phyloP scores from a whole-genome alignment of 2,888 invertebrate genomes.

The Euplexia lucipara region DNA sequence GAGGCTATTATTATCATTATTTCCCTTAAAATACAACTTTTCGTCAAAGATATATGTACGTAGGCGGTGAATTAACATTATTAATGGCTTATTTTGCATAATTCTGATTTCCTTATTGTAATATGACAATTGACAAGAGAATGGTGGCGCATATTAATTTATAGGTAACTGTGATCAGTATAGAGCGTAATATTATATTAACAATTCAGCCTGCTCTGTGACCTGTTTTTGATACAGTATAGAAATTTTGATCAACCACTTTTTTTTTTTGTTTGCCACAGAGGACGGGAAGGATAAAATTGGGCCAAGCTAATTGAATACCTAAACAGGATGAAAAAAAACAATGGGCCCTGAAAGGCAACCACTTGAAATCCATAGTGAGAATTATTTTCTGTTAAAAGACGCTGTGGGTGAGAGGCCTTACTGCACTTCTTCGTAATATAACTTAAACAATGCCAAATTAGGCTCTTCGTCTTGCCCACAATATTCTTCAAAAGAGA shows the following conservation, averaged over 20 bases:
- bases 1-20: background rate
- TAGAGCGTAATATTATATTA: background rate
- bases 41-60: slow-evolving; percentile 17
- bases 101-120: slow-evolving; percentile 42
- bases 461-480: too few relatives aligned
- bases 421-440: too few relatives aligned
- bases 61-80: slow-evolving; percentile 16
- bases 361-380: too few relatives aligned
- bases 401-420: too few relatives aligned
- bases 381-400: too few relatives aligned
- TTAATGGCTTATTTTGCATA: slow-evolving; percentile 38
- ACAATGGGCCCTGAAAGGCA: too few relatives aligned
- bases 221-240: background rate
- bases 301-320: background rate
- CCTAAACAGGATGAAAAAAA: too few relatives aligned
- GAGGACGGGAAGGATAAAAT: background rate
- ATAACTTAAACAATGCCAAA: too few relatives aligned
- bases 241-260: background rate
- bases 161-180: slow-evolving; percentile 29
- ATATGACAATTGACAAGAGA: slow-evolving; percentile 28
- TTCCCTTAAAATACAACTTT: background rate
- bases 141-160: slow-evolving; percentile 31
- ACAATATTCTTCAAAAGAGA: too few relatives aligned
- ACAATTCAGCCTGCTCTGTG: background rate
- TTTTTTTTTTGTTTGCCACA: background rate